A percentile compares a stretch with the other conserved stretches of the same genome.
These are phyloP conservation scores for Sciaenops ocellatus DNA, from an alignment of 2,797 vertebrate species.

Conservation along the genomic window DNA sequence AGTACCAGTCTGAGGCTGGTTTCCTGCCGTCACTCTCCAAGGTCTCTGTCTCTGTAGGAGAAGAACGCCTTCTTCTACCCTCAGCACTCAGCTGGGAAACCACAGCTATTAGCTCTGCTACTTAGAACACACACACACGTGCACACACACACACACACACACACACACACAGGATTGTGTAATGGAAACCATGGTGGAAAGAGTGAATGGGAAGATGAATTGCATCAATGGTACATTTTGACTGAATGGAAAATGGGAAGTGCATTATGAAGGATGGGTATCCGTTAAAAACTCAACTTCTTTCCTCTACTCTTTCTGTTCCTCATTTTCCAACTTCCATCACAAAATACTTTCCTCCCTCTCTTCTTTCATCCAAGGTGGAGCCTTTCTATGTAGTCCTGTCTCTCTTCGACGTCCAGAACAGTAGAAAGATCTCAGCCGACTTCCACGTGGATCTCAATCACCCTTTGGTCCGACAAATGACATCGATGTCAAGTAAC, in stretches of 20 bases:
- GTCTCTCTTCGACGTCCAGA: constrained; percentile 94
- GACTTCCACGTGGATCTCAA: constrained; percentile 98
- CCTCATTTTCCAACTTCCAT: not conserved
- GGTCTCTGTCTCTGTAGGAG: constrained; percentile 40
- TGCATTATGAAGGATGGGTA: constrained; percentile 45
- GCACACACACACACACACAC: constrained; percentile 16
- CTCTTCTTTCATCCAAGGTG: constrained; percentile 82
- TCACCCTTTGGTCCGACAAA: constrained; percentile 90
- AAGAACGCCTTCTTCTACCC: not conserved
- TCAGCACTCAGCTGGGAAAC: constrained; percentile 45
- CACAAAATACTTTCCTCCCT: not conserved
- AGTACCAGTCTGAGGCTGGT: constrained; percentile 61
- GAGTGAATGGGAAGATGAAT: constrained; percentile 54
- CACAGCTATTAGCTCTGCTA: constrained; percentile 54
- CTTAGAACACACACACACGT: constrained; percentile 13
- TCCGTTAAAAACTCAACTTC: not conserved
- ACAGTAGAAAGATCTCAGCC: constrained; percentile 95
- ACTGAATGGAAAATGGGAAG: constrained; percentile 53
- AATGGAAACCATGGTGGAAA: constrained; percentile 63
- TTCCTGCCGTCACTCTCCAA: constrained; percentile 69
- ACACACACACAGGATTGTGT: constrained; percentile 47
- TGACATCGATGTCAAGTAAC: constrained; percentile 77
- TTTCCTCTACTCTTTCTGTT: not conserved
- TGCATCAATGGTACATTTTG: constrained; percentile 35
- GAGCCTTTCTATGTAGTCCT: constrained; percentile 96